Base-by-base conservation (phyloP, 2,888 invertebrate species). In the Acanthopleura granulata region DNA sequence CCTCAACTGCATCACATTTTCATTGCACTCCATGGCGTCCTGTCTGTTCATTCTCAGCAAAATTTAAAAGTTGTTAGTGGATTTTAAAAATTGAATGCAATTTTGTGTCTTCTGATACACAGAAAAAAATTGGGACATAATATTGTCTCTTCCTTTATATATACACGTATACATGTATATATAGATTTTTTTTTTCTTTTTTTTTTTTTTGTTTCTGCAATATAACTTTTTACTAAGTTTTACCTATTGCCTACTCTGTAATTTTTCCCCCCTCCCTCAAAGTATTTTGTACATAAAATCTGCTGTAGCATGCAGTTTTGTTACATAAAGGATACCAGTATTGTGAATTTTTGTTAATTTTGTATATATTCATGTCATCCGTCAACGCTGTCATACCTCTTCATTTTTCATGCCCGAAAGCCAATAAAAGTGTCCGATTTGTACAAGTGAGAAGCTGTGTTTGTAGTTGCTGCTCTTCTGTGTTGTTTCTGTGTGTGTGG, bases 1-100 rank as follows among this genome's bases (percentile, higher is more conserved):
- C 83, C 84, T 84, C 83, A 76, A 78, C 81, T 80, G 79, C 77
- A 80, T 81, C 80, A 82, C 79, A 77, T 76, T 76, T 75, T 49
- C 57, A 57, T 77, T 81, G 84, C 84, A 84, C 84, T 84, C 83
- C 77, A 77, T 77, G 79, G 80, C 81, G 51, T 71, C 62, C 71
- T 66, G 73, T 18, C 51, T 50, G 30, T 74, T 74, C 49, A 71
- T 62, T 69, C 57, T 22, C 12, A 6, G 57, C 22, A 57, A 18
- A n/a, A n/a, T 22, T 57, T 18, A 6, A 57, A 57, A 57, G 1
- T 18, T 57, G 22, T n/a, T 57, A n/a, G 57, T 57, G 18, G 57
- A 57, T 57, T n/a, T 18, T n/a, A n/a, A 22, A 22, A 22, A 51
- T 1, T 18, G 18, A 57, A 57, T n/a, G 22, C 57, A 57, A 57